Conservation (phyloP, 1,140 invertebrate species). For the Bombus difficillimus region DNA sequence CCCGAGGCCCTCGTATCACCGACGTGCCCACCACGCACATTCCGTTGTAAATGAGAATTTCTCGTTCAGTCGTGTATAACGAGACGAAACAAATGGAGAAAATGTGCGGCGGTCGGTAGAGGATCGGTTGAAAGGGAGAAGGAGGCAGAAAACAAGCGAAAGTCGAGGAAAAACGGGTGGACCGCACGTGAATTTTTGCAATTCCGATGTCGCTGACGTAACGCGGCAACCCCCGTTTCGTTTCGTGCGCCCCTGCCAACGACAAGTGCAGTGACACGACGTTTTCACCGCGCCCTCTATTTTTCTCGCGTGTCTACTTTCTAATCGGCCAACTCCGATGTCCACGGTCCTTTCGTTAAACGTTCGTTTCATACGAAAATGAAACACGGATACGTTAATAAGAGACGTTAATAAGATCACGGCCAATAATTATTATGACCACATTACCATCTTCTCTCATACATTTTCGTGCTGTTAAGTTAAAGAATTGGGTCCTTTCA, state of each 20-base stretch:
- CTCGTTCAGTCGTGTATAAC: slow-evolving; percentile 7
- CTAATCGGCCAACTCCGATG: slow-evolving; percentile 14
- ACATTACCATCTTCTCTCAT: no score
- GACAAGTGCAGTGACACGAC: slow-evolving; percentile 21
- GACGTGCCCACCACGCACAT: not conserved
- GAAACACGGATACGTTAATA: not conserved
- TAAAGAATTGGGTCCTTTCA: no score
- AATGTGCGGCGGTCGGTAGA: not conserved
- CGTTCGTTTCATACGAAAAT: not conserved
- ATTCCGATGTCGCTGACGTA: slow-evolving; percentile 45
- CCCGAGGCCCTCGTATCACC: slow-evolving; percentile 31
- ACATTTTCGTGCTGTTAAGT: no score
- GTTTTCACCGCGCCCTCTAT: slow-evolving; percentile 10
- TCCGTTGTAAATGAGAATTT: slow-evolving; percentile 42
- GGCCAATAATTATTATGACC: not conserved
- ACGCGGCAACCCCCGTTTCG: slow-evolving; percentile 5
- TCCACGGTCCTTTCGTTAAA: not conserved
- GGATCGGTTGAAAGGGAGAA: not conserved
- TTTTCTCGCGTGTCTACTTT: slow-evolving; percentile 30
- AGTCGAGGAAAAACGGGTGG: not conserved
- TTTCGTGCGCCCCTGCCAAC: not conserved
- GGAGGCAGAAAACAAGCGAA: not conserved
- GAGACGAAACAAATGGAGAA: slow-evolving; percentile 31
- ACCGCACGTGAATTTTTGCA: slow-evolving; percentile 52
- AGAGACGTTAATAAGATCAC: not conserved